A percentile compares a stretch with the other conserved stretches of the same genome.
Evolutionary conservation across 2,888 invertebrate genomes (phyloP).

Genomic region (Pterobdella sp.): DNA sequence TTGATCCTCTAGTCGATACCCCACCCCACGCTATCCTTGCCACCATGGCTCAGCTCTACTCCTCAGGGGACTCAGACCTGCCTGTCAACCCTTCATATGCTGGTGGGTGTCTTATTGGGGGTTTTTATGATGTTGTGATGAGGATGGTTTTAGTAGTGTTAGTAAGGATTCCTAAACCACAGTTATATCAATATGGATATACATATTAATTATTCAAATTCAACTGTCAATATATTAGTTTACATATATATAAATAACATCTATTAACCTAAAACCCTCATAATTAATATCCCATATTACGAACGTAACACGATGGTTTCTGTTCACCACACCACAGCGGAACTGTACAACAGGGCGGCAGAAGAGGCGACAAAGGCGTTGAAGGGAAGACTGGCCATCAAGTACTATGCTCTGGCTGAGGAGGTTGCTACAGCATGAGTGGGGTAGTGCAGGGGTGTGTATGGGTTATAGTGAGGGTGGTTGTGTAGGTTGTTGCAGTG

Average conservation of each 20-base stretch:
- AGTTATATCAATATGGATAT: no score
- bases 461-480: background rate
- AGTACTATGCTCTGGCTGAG: constrained; percentile 54
- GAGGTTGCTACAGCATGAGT: constrained; percentile 51
- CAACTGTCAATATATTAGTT: no score
- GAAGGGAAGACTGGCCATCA: constrained; percentile 56
- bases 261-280: no score
- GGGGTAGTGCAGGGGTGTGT: constrained; percentile 40
- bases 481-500: background rate
- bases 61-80: constrained; percentile 52
- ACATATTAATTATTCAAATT: background rate
- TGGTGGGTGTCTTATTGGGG: constrained; percentile 44
- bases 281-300: no score
- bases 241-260: no score
- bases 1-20: constrained; percentile 50
- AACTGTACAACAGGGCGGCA: constrained; percentile 55
- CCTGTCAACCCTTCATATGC: constrained; percentile 52
- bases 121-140: background rate
- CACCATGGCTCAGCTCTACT: constrained; percentile 54
- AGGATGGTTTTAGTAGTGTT: background rate
- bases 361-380: constrained; percentile 56
- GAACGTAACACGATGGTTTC: no score
- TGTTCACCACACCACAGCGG: constrained; percentile 51
- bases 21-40: constrained; percentile 53
- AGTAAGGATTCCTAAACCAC: background rate